Evolutionary conservation across 2,888 invertebrate species (phyloP).

Genomic region (Acleris cristana): DNA sequence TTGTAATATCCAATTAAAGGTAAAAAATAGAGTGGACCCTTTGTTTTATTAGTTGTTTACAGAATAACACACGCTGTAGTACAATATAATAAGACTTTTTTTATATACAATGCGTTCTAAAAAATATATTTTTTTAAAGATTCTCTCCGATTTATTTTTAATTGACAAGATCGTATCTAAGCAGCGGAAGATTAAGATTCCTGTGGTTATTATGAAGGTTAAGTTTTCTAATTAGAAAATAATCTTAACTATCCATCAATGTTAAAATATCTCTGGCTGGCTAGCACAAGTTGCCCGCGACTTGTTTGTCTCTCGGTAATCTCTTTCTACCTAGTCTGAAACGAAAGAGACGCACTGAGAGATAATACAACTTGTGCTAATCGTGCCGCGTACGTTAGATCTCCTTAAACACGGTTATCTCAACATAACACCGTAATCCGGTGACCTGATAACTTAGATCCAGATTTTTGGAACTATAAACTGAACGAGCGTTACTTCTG

Average conservation of each 20-base stretch:
- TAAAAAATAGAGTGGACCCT: background rate
- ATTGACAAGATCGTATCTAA: background rate
- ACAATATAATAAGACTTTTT: too few species aligned
- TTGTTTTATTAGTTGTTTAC: slow-evolving; percentile 5
- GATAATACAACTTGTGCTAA: too few species aligned
- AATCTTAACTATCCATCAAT: slow-evolving; percentile 24
- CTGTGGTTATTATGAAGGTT: slow-evolving; percentile 13
- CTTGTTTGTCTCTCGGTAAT: too few species aligned
- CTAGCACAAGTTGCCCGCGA: too few species aligned
- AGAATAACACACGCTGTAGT: background rate
- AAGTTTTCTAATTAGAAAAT: slow-evolving; percentile 27
- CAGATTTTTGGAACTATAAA: slow-evolving; percentile 22
- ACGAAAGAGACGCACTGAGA: too few species aligned
- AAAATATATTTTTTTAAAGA: background rate
- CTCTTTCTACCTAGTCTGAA: too few species aligned
- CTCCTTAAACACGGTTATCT: slow-evolving; percentile 6
- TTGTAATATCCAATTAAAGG: slow-evolving; percentile 11
- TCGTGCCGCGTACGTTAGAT: too few species aligned
- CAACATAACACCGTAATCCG: slow-evolving; percentile 18
- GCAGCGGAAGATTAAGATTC: slow-evolving; percentile 5
- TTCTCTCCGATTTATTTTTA: background rate
- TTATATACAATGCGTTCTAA: too few species aligned
- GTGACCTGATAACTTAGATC: slow-evolving; percentile 19
- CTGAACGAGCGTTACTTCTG: background rate
- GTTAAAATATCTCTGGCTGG: slow-evolving; percentile 8